Evolutionary conservation across 2,113 vertebrate species (phyloP).

Genomic region (Dissostichus mawsoni): DNA sequence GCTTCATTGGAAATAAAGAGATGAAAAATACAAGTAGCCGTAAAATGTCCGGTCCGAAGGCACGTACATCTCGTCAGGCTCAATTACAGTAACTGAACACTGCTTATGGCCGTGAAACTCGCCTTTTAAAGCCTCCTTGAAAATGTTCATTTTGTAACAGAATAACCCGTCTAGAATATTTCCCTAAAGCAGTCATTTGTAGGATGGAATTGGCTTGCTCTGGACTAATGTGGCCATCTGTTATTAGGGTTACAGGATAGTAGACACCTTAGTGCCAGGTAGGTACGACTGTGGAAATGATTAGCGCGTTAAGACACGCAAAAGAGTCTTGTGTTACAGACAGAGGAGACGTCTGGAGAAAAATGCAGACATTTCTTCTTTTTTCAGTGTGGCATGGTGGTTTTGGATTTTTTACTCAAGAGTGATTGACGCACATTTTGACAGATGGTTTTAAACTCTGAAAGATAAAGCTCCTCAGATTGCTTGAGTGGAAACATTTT

Average conservation of each 20-base stretch:
- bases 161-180: slow-evolving; percentile 26
- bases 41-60: slow-evolving; percentile 12
- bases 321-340: slow-evolving; percentile 46
- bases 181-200: slow-evolving; percentile 38
- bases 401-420: slow-evolving; percentile 12
- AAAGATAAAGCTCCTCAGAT: background rate
- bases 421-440: background rate
- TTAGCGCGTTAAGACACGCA: slow-evolving; percentile 34
- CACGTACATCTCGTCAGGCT: slow-evolving; percentile 36
- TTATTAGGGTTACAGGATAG: slow-evolving; percentile 52
- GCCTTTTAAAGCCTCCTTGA: slow-evolving; percentile 31
- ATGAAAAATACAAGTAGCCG: slow-evolving; percentile 17
- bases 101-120: slow-evolving; percentile 26
- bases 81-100: slow-evolving; percentile 56
- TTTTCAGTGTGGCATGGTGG: slow-evolving; percentile 25
- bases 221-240: slow-evolving; percentile 55
- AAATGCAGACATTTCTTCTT: slow-evolving; percentile 37
- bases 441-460: background rate
- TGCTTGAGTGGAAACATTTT: background rate
- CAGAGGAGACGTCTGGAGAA: background rate
- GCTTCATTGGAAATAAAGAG: slow-evolving; percentile 7
- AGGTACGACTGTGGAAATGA: slow-evolving; percentile 50
- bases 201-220: slow-evolving; percentile 12
- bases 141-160: slow-evolving; percentile 41
- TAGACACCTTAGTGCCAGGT: slow-evolving; percentile 42